Conservation (phyloP, 2,888 invertebrate species). For the Heliconius aoede region DNA sequence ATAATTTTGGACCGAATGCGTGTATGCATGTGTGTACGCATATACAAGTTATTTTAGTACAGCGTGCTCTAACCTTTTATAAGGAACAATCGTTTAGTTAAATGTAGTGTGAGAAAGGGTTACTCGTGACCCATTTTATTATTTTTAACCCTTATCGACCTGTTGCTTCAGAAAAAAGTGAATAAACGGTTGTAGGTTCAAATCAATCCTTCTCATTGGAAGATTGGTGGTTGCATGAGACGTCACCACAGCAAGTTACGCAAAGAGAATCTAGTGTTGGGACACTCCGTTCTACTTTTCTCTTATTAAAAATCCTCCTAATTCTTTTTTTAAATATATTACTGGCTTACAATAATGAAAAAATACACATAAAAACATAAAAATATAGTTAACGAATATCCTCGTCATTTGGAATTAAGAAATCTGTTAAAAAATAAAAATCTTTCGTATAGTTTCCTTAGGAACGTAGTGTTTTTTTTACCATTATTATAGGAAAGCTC, state of each 20-base stretch:
- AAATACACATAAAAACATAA: too few species aligned
- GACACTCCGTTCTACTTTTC: too few species aligned
- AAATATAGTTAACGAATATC: too few species aligned
- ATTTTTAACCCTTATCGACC: conserved; percentile 31
- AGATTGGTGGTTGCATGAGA: not conserved
- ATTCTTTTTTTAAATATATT: too few species aligned
- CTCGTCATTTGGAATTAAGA: too few species aligned
- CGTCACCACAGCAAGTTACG: not conserved
- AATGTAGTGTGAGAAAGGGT: conserved; percentile 33
- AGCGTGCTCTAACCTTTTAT: conserved; percentile 14
- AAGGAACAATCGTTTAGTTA: conserved; percentile 24
- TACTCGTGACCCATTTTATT: conserved; percentile 27
- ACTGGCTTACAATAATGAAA: too few species aligned
- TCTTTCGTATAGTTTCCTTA: too few species aligned
- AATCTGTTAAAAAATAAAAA: too few species aligned
- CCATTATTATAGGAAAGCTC: too few species aligned
- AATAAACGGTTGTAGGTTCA: not conserved
- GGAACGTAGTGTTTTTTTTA: too few species aligned
- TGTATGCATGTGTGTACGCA: not conserved
- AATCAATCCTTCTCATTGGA: not conserved
- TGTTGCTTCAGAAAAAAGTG: not conserved
- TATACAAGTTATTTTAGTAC: conserved; percentile 16
- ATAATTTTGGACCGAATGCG: not conserved
- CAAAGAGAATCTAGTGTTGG: not conserved
- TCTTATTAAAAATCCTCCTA: too few species aligned